These are phyloP conservation scores for Drosophila jambulina DNA, from an alignment of 1,140 invertebrate species.

Conservation along the genomic window DNA sequence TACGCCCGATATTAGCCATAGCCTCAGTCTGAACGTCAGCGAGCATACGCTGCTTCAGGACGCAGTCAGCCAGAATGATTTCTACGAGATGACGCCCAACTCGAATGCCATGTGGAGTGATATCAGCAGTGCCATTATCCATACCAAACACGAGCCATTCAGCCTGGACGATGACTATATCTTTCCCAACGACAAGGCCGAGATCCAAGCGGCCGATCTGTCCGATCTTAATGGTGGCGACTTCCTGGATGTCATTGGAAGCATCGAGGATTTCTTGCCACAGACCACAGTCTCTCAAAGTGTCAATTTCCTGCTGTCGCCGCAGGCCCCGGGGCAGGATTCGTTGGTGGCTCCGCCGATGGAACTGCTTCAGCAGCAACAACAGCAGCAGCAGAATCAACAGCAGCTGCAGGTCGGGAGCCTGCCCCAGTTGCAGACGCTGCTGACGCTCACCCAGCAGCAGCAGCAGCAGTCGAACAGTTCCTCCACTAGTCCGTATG, in stretches of 20 bases:
- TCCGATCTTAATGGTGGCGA: conserved; percentile 94
- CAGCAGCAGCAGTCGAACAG: conserved; percentile 69
- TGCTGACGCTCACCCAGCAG: conserved; percentile 56
- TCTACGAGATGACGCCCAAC: conserved; percentile 73
- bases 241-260: conserved; percentile 90
- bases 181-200: conserved; percentile 94
- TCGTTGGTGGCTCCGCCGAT: conserved; percentile 75
- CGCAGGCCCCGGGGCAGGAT: conserved; percentile 68
- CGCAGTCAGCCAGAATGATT: conserved; percentile 33
- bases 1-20: conserved; percentile 58
- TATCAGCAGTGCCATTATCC: conserved; percentile 79
- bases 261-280: conserved; percentile 93
- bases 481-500: conserved; percentile 83
- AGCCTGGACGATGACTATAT: conserved; percentile 95
- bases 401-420: conserved; percentile 64
- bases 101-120: conserved; percentile 85
- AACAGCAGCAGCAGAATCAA: conserved; percentile 55
- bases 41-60: conserved; percentile 66
- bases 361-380: conserved; percentile 84
- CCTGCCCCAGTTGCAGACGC: conserved; percentile 56
- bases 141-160: conserved; percentile 88
- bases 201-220: conserved; percentile 93
- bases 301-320: conserved; percentile 84
- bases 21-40: conserved; percentile 54
- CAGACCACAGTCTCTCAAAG: conserved; percentile 84